Evolutionary conservation across 2,113 vertebrate genomes (phyloP).

Genomic region (Amphiprion percula): DNA sequence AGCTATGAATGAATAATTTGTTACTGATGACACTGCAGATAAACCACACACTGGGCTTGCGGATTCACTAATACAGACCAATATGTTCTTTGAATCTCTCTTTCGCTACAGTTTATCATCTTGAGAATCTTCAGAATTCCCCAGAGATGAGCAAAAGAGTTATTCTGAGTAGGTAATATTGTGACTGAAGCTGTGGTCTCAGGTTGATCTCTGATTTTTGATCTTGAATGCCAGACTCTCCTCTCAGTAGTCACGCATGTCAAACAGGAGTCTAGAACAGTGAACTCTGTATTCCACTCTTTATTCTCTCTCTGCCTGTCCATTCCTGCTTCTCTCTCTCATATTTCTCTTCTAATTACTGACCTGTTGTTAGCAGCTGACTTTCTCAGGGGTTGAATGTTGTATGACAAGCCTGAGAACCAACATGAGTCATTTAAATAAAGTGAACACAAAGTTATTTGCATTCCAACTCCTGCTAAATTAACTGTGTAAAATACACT

Average conservation of each 20-base stretch:
- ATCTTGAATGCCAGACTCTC: conserved; percentile 25
- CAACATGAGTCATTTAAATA: conserved; percentile 42
- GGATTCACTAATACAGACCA: not conserved
- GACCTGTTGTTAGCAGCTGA: conserved; percentile 8
- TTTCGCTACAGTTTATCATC: conserved; percentile 2
- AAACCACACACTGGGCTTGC: not conserved
- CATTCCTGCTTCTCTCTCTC: not conserved
- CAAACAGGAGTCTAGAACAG: conserved; percentile 33
- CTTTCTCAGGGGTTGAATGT: conserved; percentile 30
- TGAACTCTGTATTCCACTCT: not conserved
- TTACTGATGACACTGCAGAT: not conserved
- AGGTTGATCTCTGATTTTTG: conserved; percentile 29
- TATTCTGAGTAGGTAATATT: conserved; percentile 35
- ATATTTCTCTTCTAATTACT: not conserved
- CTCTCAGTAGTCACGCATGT: conserved; percentile 43
- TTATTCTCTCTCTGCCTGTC: not conserved
- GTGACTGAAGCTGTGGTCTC: conserved; percentile 30
- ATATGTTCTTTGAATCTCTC: not conserved
- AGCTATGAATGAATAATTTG: not conserved
- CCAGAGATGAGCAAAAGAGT: conserved; percentile 5
- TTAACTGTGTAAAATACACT: conserved; percentile 57
- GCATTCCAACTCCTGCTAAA: conserved; percentile 56
- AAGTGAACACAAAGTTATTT: conserved; percentile 42
- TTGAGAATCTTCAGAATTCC: conserved; percentile 22
- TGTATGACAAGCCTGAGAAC: conserved; percentile 54